These are phyloP conservation scores for Lanius ludovicianus DNA, from an alignment of 2,113 vertebrate genomes.

Conservation along the genomic window DNA sequence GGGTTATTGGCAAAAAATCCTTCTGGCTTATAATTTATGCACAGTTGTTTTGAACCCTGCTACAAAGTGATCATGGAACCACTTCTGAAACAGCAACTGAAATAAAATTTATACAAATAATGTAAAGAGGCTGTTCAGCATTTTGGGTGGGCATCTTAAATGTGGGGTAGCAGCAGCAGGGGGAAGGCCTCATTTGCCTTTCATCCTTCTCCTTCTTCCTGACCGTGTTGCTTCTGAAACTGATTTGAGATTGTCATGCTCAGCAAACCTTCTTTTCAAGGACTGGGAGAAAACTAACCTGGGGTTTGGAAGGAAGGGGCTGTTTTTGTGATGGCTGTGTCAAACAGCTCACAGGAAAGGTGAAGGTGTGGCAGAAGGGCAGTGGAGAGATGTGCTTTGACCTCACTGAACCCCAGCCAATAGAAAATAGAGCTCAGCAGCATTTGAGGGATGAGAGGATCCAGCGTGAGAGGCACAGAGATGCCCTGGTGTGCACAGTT, in stretches of 20 bases:
- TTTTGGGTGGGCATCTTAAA: not conserved
- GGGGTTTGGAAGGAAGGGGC: not conserved
- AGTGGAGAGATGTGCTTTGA: not conserved
- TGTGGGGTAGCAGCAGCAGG: not conserved
- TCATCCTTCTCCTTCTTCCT: not conserved
- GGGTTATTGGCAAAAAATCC: conserved; percentile 21
- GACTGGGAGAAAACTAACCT: not conserved
- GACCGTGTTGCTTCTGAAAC: not conserved
- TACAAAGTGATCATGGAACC: conserved; percentile 1
- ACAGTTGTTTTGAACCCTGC: conserved; percentile 21
- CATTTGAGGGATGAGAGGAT: not conserved
- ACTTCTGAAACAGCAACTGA: not conserved
- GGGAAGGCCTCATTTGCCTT: not conserved
- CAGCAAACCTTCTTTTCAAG: not conserved
- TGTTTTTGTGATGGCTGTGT: not conserved
- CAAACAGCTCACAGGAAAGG: not conserved
- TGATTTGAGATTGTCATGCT: not conserved
- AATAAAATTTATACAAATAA: not conserved
- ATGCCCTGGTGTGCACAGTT: not conserved
- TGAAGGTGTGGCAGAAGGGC: not conserved
- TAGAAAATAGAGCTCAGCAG: not conserved
- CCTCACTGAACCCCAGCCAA: not conserved
- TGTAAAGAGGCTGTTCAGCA: not conserved
- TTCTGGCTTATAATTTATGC: conserved; percentile 12
- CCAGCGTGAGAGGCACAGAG: not conserved